Conservation (phyloP, 2,113 vertebrate species). For the Cyanoderma ruficeps region DNA sequence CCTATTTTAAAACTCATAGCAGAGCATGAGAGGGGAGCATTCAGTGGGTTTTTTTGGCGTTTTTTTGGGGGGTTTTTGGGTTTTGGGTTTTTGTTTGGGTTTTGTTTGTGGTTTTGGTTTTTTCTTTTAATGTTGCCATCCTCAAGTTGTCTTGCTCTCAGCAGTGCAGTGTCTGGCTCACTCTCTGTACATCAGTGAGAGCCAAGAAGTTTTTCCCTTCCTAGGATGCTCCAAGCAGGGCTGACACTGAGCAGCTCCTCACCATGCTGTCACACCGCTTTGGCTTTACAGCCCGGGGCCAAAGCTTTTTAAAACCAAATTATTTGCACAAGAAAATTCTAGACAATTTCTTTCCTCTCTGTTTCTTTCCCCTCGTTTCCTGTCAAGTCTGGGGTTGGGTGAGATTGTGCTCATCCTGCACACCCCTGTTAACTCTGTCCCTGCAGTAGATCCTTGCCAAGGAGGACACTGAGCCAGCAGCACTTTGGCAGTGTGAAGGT, state of each 20-base stretch:
- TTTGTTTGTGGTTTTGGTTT: not conserved
- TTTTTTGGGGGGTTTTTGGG: no score
- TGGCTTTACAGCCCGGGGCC: not conserved
- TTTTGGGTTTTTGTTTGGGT: not conserved
- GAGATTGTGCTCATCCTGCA: not conserved
- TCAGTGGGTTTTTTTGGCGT: not conserved
- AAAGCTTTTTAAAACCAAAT: not conserved
- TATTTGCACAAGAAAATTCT: not conserved
- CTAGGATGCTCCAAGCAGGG: not conserved
- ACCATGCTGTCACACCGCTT: not conserved
- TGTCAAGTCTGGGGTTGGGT: not conserved
- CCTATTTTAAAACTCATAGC: not conserved
- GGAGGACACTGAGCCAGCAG: not conserved
- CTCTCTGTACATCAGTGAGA: not conserved
- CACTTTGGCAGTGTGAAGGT: not conserved
- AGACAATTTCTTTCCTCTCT: no score
- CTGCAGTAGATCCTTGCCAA: not conserved
- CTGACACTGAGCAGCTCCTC: not conserved
- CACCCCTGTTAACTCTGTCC: not conserved
- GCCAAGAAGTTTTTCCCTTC: not conserved
- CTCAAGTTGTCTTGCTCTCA: not conserved
- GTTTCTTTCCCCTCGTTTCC: not conserved
- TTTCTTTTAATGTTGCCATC: not conserved
- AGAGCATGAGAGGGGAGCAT: not conserved
- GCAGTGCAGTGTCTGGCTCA: not conserved